phyloP scores from a whole-genome alignment of 2,888 invertebrate species.

The Aspidiotus rigidus region DNA sequence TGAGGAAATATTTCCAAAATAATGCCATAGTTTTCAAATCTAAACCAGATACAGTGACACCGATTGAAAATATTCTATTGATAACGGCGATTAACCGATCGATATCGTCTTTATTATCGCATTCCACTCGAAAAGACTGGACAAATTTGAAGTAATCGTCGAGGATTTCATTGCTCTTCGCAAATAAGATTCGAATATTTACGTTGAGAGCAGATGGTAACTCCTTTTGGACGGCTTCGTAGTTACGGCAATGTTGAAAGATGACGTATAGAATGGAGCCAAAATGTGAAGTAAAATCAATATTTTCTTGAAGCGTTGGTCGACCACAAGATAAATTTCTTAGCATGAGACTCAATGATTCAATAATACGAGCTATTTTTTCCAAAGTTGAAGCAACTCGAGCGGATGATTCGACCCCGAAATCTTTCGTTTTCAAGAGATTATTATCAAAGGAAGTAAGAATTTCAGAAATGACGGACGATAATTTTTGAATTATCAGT shows the following conservation, averaged over 20 bases:
- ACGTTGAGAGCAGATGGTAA: neutral
- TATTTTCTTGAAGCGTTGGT: neutral
- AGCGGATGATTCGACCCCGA: too few relatives aligned
- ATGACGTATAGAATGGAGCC: neutral
- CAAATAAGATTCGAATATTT: conserved; percentile 5
- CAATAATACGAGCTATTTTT: too few relatives aligned
- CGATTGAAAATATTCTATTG: conserved; percentile 11
- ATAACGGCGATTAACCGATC: conserved; percentile 1
- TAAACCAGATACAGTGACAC: conserved; percentile 7
- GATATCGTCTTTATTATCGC: conserved; percentile 11
- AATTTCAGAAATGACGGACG: too few relatives aligned
- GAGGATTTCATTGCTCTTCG: neutral
- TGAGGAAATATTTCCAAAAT: conserved; percentile 22
- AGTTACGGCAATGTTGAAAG: conserved; percentile 14
- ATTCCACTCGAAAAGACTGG: conserved; percentile 3
- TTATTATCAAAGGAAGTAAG: too few relatives aligned
- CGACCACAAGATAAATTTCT: neutral
- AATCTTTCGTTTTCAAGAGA: too few relatives aligned
- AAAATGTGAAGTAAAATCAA: neutral
- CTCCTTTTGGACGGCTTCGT: neutral
- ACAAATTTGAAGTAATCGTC: conserved; percentile 11
- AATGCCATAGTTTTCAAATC: conserved; percentile 26
- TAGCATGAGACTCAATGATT: too few relatives aligned
- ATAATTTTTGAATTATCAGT: too few relatives aligned
- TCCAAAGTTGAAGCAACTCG: too few relatives aligned